Evolutionary conservation across 2,888 invertebrate species (phyloP), one percentile per base, ranked within the genome.

Genomic region (Tachina lurida): DNA sequence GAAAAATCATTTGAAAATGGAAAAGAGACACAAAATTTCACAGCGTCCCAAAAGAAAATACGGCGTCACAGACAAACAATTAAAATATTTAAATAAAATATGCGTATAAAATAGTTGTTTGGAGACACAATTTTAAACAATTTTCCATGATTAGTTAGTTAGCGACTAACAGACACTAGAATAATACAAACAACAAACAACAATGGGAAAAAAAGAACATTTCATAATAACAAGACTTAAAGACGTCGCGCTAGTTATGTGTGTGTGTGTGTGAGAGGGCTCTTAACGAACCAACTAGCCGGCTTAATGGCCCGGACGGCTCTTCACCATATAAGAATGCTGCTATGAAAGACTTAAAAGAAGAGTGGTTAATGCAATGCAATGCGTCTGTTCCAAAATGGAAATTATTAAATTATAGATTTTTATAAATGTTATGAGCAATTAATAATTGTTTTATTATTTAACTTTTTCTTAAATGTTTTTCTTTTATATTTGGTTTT

Each of bases 391-490:
- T 31, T 31, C 31, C 31, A 5, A 63, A 45, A 70, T 62, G 31
- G 60, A 80, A 74, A 74, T 80, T 80, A 73, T 80, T 73, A 73
- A 80, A 76, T 73, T 83, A 83, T 83, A 65, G 77, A 67, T 82
- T 81, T 62, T 87, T 87, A 88, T 88, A 88, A 88, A 88, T 88
- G 88, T 88, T 88, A 87, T 87, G 88, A 88, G 84, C 88, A 87
- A 88, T 88, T 88, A 88, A 88, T 88, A 88, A 88, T 87, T 88
- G 86, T 88, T 88, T 78, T 77, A 75, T 62, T 52, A 75, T 78
- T 65, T 68, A 41, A 58, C 45, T 73, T 49, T 79, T 41, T 65
- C 31, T 7, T 31, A 31, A 31, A 31, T 31, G 1, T 43, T 74
- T 67, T 67, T 73, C 15, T 54, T 70, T 79, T 56, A 10, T n/a